A percentile compares a stretch with the other conserved stretches of the same genome.
phyloP scores from a whole-genome alignment of 2,113 vertebrate species.

The Apaloderma vittatum region DNA sequence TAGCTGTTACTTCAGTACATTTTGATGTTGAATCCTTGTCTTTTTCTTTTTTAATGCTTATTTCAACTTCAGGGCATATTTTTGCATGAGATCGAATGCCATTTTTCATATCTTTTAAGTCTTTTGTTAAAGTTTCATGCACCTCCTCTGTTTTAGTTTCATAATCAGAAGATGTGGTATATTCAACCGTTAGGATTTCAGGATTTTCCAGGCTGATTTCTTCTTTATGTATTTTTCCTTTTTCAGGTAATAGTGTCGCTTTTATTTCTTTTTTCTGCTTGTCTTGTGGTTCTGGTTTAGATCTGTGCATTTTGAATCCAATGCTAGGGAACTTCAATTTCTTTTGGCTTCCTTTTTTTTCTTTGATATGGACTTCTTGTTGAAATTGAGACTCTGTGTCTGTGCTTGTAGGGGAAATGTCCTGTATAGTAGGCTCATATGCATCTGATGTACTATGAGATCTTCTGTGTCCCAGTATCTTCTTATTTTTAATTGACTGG shows the following conservation, averaged over 20 bases:
- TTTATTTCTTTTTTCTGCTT: conserved; percentile 59
- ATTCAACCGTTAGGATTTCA: conserved; percentile 21
- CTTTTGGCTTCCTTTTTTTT: conserved; percentile 45
- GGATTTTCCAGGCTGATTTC: neutral
- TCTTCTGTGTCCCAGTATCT: conserved; percentile 69
- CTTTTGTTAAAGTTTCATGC: neutral
- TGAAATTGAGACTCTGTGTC: conserved; percentile 71
- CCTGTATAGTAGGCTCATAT: conserved; percentile 40
- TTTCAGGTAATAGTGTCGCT: conserved; percentile 27
- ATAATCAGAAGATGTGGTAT: neutral
- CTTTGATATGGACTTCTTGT: neutral
- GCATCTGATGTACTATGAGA: conserved; percentile 84
- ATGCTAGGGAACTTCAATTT: conserved; percentile 70
- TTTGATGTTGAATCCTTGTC: conserved; percentile 14
- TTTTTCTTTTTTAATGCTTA: conserved; percentile 60
- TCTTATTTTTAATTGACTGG: conserved; percentile 72
- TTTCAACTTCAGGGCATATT: conserved; percentile 69
- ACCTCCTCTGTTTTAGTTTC: neutral
- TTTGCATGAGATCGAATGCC: neutral
- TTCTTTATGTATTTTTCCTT: neutral
- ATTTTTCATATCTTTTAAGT: conserved; percentile 22
- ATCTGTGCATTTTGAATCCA: conserved; percentile 66
- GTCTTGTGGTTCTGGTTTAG: conserved; percentile 58
- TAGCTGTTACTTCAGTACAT: neutral
- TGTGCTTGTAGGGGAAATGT: conserved; percentile 73